Evolutionary conservation across 2,797 vertebrate genomes (phyloP).

Genomic region (Spea hammondii): DNA sequence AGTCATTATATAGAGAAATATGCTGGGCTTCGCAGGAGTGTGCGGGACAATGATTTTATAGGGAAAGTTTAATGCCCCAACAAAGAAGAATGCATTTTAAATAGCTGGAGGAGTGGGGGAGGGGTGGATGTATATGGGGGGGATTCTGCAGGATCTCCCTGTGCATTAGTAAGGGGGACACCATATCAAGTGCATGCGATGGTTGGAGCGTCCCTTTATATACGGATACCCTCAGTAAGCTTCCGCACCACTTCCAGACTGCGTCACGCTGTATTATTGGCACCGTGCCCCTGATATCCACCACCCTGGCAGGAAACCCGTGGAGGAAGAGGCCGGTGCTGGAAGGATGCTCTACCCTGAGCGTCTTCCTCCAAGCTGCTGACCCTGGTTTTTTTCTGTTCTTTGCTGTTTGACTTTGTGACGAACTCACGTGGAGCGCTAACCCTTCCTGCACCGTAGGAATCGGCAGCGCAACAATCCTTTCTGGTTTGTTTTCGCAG

Average conservation of each 20-base stretch:
- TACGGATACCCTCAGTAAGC: no score
- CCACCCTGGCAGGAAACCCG: slow-evolving; percentile 33
- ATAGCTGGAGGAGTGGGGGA: no score
- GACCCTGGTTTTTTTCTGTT: slow-evolving; percentile 15
- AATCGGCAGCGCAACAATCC: neutral
- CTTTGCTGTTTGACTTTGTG: neutral
- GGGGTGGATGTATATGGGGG: no score
- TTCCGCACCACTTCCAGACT: neutral
- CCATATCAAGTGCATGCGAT: no score
- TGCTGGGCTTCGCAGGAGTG: no score
- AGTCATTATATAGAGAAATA: no score
- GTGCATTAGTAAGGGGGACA: no score
- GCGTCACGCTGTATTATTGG: neutral
- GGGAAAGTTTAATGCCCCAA: no score
- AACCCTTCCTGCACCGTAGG: neutral
- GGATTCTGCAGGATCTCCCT: no score
- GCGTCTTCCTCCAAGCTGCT: slow-evolving; percentile 7
- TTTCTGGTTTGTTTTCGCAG: neutral
- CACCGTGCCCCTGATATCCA: neutral
- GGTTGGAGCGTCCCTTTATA: no score
- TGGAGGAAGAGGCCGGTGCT: slow-evolving; percentile 26
- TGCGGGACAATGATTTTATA: no score
- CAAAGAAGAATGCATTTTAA: no score
- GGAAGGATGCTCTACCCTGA: slow-evolving; percentile 36
- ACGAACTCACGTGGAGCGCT: neutral